Conservation (phyloP, 1,140 invertebrate species). For the Caenorhabditis inopinata region DNA sequence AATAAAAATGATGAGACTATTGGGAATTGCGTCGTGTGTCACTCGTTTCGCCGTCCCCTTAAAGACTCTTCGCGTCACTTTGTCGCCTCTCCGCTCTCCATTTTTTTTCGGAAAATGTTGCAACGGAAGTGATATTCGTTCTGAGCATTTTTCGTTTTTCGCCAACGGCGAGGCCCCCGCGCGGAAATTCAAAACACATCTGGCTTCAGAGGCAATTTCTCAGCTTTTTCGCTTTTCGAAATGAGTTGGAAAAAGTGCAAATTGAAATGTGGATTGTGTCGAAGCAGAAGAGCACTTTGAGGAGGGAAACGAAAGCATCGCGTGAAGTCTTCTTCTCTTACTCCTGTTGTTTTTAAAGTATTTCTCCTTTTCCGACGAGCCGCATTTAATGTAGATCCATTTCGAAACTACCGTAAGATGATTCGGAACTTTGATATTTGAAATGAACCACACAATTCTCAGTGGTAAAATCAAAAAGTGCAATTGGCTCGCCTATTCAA, state of each 20-base stretch:
- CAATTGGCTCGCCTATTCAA: too few species aligned
- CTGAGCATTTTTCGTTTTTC: slow-evolving; percentile 2
- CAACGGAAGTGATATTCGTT: slow-evolving; percentile 31
- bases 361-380: too few species aligned
- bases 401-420: too few species aligned
- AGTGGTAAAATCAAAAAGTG: too few species aligned
- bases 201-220: slow-evolving; percentile 5
- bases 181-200: not conserved
- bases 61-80: not conserved
- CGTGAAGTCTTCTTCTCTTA: too few species aligned
- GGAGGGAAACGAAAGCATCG: too few species aligned
- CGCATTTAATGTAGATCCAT: too few species aligned
- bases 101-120: not conserved
- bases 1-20: slow-evolving; percentile 30
- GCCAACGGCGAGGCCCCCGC: not conserved
- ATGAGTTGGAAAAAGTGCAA: slow-evolving; percentile 9
- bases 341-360: too few species aligned
- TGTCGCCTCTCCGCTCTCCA: not conserved
- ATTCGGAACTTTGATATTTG: too few species aligned
- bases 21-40: slow-evolving; percentile 4
- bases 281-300: not conserved
- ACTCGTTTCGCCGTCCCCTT: not conserved
- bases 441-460: too few species aligned
- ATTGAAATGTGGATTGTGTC: not conserved
- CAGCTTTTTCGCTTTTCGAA: slow-evolving; percentile 29